Base-by-base conservation (phyloP, 2,113 vertebrate species). In the Thamnaconus septentrionalis region DNA sequence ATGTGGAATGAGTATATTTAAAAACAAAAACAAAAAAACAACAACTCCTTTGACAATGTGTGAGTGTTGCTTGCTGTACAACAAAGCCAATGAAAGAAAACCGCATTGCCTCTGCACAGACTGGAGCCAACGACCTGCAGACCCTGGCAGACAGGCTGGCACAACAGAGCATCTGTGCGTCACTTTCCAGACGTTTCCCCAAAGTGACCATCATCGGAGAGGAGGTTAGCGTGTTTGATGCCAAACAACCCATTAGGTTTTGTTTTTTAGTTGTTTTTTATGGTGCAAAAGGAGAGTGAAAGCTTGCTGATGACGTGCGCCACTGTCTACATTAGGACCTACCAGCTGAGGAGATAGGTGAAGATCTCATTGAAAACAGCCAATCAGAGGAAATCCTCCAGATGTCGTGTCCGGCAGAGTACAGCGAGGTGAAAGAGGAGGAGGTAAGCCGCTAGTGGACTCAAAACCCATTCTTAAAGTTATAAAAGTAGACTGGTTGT, bases 171-270 rank as follows among this genome's bases (percentile, higher is more conserved):
- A 96, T 99, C 47, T 98, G 95, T 73, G 90, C 95, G 0, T 99
- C 96, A 3, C 82, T 99, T 75, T 93, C 93, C 51, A 92, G 87
- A 64, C 91, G 85, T 46, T 99, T 98, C 78, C 96, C 97, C 1
- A 93, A 93, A 68, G 53, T 97, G 53, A 98, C 96, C 53, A 96
- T 99, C 66, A 98, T 99, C 50, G 97, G 95, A 62, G 97, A 99
- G 83, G 97, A 99, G 93, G 97, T 97, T 76, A 66, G 64, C 4
- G 47, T 5, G 18, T 12, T n/a, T 11, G 2, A 12, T 4, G 5
- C 9, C 39, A 45, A 5, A 45, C 44, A 45, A 3, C 5, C 44
- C 44, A 31, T 45, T 45, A 45, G 5, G 7, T 45, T 45, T 45
- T 31, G 39, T 46, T 31, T 8, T 5, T 6, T 7, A 8, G 3